These are phyloP conservation scores for Forpus xanthops DNA, from an alignment of 2,797 vertebrate genomes.

Conservation along the genomic window DNA sequence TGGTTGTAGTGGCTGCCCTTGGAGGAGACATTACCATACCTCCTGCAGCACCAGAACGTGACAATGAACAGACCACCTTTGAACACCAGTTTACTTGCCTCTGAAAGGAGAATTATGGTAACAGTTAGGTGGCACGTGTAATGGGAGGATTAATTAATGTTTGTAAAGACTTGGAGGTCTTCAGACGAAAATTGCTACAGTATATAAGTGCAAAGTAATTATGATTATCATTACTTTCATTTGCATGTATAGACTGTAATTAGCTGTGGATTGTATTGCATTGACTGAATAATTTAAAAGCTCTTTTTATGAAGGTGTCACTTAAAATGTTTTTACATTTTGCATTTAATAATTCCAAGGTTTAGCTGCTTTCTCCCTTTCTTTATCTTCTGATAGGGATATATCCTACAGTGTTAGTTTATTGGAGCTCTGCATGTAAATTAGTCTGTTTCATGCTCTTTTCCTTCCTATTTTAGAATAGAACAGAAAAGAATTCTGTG, in stretches of 20 bases:
- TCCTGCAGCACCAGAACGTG: not conserved
- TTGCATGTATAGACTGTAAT: constrained; percentile 65
- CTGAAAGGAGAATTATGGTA: not conserved
- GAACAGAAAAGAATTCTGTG: not conserved
- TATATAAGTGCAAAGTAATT: constrained; percentile 63
- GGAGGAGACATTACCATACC: rapidly evolving
- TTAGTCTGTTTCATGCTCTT: not conserved
- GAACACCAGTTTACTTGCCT: not conserved
- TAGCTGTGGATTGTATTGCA: constrained; percentile 62
- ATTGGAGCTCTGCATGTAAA: not conserved
- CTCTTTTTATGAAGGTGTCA: constrained; percentile 27
- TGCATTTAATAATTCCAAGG: not conserved
- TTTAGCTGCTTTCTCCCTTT: not conserved
- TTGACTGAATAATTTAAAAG: constrained; percentile 60
- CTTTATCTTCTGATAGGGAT: not conserved
- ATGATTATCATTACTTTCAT: constrained; percentile 61
- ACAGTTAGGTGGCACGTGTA: not conserved
- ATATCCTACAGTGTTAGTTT: not conserved
- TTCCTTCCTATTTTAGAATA: not conserved
- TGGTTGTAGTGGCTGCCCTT: not conserved
- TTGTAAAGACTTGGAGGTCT: constrained; percentile 55
- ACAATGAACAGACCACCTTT: not conserved
- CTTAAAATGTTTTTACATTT: constrained; percentile 42
- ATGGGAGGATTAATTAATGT: constrained; percentile 63
- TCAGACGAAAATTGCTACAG: constrained; percentile 50